Percentiles rank a stretch among this genome's conserved stretches.
Conservation (phyloP, 2,797 vertebrate species). For the Enteromius thamalakanensis region DNA sequence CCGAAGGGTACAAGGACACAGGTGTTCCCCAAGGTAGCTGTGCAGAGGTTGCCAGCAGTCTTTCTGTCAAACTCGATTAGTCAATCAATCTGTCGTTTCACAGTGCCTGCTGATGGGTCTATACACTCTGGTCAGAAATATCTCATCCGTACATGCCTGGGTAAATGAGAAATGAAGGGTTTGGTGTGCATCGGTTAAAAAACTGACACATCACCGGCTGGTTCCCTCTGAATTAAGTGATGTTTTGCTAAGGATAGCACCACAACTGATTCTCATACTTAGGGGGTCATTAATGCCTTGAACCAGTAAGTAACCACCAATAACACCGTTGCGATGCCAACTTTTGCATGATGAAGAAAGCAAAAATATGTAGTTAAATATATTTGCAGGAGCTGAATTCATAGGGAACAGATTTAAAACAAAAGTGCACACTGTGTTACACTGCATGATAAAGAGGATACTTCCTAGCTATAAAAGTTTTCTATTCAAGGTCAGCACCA, state of each 20-base stretch:
- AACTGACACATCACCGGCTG: slow-evolving; percentile 3
- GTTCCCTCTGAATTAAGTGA: neutral
- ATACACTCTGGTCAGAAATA: slow-evolving; percentile 63
- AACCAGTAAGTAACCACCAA: neutral
- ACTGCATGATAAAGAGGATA: neutral
- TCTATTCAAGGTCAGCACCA: neutral
- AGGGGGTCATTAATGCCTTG: neutral
- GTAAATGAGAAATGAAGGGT: slow-evolving; percentile 73
- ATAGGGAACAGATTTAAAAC: neutral
- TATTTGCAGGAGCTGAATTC: neutral
- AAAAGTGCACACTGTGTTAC: neutral
- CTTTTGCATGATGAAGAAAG: neutral
- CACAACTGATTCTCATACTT: neutral
- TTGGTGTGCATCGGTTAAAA: slow-evolving; percentile 60
- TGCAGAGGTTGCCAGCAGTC: slow-evolving; percentile 69
- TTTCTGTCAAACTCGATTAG: slow-evolving; percentile 76
- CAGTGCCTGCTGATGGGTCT: slow-evolving; percentile 54
- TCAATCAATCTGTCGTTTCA: slow-evolving; percentile 76
- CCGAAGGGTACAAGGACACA: slow-evolving; percentile 74
- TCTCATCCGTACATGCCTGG: slow-evolving; percentile 60
- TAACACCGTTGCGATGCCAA: neutral
- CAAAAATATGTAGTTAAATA: neutral
- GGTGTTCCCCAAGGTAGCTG: slow-evolving; percentile 73
- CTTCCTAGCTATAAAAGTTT: neutral
- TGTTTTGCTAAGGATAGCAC: neutral